Conservation (phyloP, 2,113 vertebrate species). For the Dromas ardeola region DNA sequence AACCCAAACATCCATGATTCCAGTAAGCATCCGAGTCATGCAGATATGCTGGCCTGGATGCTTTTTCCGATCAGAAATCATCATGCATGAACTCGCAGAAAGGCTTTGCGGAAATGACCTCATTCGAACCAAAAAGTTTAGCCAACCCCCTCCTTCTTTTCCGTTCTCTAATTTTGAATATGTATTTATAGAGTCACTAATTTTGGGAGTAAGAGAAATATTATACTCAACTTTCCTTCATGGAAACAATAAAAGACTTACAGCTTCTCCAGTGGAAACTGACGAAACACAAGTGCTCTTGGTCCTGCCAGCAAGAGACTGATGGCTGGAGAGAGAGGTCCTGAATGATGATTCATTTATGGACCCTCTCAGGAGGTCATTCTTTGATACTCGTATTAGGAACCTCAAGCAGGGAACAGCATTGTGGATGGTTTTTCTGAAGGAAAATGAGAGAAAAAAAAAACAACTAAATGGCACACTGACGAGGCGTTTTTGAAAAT, state of each 20-base stretch:
- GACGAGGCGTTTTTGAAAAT: not conserved
- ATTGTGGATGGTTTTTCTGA: slow-evolving; percentile 70
- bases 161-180: not conserved
- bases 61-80: not conserved
- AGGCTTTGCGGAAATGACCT: not conserved
- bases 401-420: slow-evolving; percentile 71
- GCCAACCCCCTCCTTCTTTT: not conserved
- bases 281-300: slow-evolving; percentile 59
- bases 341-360: slow-evolving; percentile 67
- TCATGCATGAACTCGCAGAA: not conserved
- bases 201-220: not conserved
- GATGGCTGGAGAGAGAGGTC: slow-evolving; percentile 62
- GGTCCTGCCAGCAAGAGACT: slow-evolving; percentile 45
- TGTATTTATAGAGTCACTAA: not conserved
- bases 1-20: not conserved
- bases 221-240: not conserved
- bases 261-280: slow-evolving; percentile 62
- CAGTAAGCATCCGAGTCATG: not conserved
- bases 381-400: slow-evolving; percentile 59
- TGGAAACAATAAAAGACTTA: slow-evolving; percentile 50
- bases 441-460: not conserved
- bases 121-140: not conserved
- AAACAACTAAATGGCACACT: not conserved
- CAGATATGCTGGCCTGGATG: not conserved
- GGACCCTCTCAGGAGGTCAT: slow-evolving; percentile 57